Evolutionary conservation across 2,888 invertebrate genomes (phyloP), one percentile per base, ranked within the genome.

Genomic region (Drosophila histrio): DNA sequence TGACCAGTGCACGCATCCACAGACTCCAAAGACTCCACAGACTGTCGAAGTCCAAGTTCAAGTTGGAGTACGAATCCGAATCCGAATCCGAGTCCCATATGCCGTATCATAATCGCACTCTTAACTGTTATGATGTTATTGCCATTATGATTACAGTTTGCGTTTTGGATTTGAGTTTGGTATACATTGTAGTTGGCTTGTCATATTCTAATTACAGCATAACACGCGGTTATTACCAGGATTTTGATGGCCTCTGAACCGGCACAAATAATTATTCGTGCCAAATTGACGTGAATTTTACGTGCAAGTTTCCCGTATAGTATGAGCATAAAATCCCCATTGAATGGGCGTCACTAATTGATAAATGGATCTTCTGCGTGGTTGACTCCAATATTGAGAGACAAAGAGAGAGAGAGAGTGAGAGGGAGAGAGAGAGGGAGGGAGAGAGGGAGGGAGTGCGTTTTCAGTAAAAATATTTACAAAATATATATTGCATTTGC

Each of bases 281-380:
- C 53, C 74, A 70, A 85, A 80, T 76, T 79, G 72, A 87, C 77
- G 82, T 77, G 70, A 68, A 70, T 70, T 82, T 82, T 77, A 84
- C 85, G 84, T 86, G 85, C 67, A 66, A 64, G 49, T 69, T 68
- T 54, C 41, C 74, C 72, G 67, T 77, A 74, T 53, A n/a, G n/a
- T n/a, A 61, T 52, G 62, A 54, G n/a, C 28, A 67, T 60, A 26
- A 62, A 67, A 62, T 77, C 71, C 69, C 53, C 50, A 69, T 75
- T 70, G 63, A 88, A 88, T 88, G 81, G 67, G 75, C 89, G 86
- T 88, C 64, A 68, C 85, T 87, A 85, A 85, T 85, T 85, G 85
- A 85, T 85, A 87, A 89, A 82, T 82, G 73, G 69, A 66, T 56
- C 54, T 70, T 44, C 66, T 84, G 84, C 81, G 81, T 81, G 81